These are phyloP conservation scores for Zaprionus taronus DNA, from an alignment of 1,140 invertebrate genomes.

Conservation along the genomic window DNA sequence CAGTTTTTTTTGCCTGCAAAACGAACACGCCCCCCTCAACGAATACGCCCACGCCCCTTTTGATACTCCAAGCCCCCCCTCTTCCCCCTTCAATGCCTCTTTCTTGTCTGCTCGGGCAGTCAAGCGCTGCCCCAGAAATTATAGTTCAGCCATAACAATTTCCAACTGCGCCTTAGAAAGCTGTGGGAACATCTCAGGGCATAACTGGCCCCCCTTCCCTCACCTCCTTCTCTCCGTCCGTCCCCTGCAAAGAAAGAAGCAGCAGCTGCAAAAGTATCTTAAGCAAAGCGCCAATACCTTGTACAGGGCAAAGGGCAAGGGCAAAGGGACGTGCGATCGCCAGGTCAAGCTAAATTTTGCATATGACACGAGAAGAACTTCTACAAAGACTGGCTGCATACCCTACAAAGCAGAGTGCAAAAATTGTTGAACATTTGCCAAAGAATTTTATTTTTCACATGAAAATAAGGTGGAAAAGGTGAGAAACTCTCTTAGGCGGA, in stretches of 20 bases:
- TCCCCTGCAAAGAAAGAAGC: not conserved
- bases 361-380: constrained; percentile 3
- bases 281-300: constrained; percentile 43
- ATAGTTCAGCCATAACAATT: constrained; percentile 53
- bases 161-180: constrained; percentile 47
- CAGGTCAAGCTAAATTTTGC: constrained; percentile 30
- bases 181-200: constrained; percentile 40
- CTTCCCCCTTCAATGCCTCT: not conserved
- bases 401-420: too few relatives aligned
- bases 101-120: not conserved
- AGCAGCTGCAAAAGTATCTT: not conserved
- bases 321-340: constrained; percentile 15
- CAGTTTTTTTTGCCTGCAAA: constrained; percentile 27
- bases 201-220: not conserved
- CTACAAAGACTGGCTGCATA: not conserved
- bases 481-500: too few relatives aligned
- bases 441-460: too few relatives aligned
- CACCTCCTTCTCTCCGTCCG: not conserved
- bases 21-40: not conserved
- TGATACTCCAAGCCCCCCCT: not conserved
- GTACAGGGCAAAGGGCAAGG: constrained; percentile 10
- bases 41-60: constrained; percentile 2
- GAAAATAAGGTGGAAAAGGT: too few relatives aligned
- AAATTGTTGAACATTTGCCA: too few relatives aligned
- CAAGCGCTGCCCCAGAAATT: constrained; percentile 44